Percentiles rank a stretch among this genome's conserved stretches.
These are phyloP conservation scores for Teleopsis dalmanni DNA, from an alignment of 1,140 invertebrate species.

Conservation along the genomic window DNA sequence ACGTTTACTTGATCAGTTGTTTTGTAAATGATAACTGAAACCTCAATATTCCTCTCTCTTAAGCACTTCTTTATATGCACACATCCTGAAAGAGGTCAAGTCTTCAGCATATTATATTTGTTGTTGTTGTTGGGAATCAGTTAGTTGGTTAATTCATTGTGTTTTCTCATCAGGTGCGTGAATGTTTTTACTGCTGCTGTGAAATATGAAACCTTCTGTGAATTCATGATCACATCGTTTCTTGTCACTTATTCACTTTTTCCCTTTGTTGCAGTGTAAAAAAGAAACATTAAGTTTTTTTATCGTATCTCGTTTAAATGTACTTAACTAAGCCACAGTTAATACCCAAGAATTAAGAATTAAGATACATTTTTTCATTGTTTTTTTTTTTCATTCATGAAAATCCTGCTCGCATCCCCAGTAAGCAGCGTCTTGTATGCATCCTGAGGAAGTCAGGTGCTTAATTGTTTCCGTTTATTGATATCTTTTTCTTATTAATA, in stretches of 20 bases:
- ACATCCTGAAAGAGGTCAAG: conserved; percentile 19
- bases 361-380: no score
- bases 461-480: conserved; percentile 17
- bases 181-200: conserved; percentile 5
- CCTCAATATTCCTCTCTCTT: no score
- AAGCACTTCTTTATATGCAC: no score
- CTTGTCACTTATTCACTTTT: no score
- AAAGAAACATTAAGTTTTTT: no score
- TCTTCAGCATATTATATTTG: conserved; percentile 1
- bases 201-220: conserved; percentile 17
- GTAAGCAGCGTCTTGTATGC: background rate
- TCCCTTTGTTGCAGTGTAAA: no score
- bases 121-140: background rate
- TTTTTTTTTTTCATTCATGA: background rate
- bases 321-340: no score
- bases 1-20: background rate
- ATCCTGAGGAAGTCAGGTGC: conserved; percentile 18
- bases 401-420: background rate
- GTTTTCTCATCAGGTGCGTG: conserved; percentile 15
- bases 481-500: no score
- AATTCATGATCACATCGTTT: conserved; percentile 8
- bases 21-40: conserved; percentile 2
- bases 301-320: no score
- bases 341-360: no score
- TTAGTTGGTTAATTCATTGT: conserved; percentile 8